phyloP scores from a whole-genome alignment of 1,140 invertebrate genomes.

The Leptinotarsa texana region DNA sequence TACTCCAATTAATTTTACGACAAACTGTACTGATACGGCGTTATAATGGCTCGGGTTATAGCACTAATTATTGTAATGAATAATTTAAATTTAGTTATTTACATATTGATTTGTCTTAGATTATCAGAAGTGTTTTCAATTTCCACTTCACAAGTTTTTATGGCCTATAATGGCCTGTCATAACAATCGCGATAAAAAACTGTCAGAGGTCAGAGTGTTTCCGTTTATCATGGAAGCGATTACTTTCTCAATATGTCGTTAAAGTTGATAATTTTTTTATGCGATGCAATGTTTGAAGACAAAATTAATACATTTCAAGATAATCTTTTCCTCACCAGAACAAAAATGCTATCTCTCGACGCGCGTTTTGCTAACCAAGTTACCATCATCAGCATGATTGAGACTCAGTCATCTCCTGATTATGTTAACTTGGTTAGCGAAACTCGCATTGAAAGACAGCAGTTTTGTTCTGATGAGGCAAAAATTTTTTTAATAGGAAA shows the following conservation, averaged over 20 bases:
- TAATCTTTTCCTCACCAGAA: too few species aligned
- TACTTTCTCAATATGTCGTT: not conserved
- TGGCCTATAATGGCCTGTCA: not conserved
- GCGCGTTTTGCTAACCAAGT: too few species aligned
- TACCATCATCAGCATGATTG: too few species aligned
- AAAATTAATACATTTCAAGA: too few species aligned
- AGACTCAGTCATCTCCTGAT: too few species aligned
- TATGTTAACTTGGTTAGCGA: too few species aligned
- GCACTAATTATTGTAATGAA: not conserved
- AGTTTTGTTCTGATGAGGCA: too few species aligned
- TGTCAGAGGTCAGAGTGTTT: slow-evolving; percentile 2
- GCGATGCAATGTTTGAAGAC: too few species aligned
- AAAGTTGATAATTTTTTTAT: too few species aligned
- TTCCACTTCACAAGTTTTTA: slow-evolving; percentile 3
- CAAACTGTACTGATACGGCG: not conserved
- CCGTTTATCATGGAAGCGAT: not conserved
- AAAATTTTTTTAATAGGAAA: too few species aligned
- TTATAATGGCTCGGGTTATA: not conserved
- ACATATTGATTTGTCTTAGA: slow-evolving; percentile 3
- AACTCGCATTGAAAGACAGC: too few species aligned
- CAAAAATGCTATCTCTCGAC: too few species aligned
- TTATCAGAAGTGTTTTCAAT: slow-evolving; percentile 6
- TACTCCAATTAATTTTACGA: slow-evolving; percentile 2
- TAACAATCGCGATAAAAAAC: not conserved
- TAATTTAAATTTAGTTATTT: slow-evolving; percentile 7